phyloP scores from a whole-genome alignment of 2,113 vertebrate species.

The Calidris pugnax region DNA sequence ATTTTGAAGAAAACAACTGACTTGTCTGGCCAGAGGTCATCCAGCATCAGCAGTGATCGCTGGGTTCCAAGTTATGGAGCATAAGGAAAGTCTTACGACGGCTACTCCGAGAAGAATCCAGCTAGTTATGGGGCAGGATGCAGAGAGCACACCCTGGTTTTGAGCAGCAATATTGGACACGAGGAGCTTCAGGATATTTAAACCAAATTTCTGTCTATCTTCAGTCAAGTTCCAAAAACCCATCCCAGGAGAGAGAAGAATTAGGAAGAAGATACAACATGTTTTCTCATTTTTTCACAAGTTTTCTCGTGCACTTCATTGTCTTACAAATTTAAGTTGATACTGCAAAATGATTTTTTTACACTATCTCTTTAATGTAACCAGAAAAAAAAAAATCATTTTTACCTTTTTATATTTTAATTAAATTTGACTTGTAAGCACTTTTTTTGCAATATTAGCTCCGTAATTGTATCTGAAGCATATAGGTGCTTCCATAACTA shows the following conservation, averaged over 20 bases:
- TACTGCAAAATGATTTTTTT: slow-evolving; percentile 42
- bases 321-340: slow-evolving; percentile 43
- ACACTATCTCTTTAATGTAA: slow-evolving; percentile 39
- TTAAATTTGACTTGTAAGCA: background rate
- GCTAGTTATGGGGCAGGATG: background rate
- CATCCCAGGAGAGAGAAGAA: background rate
- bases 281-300: background rate
- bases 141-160: background rate
- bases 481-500: background rate
- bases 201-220: background rate
- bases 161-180: background rate
- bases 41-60: background rate
- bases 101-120: background rate
- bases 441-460: background rate
- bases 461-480: background rate
- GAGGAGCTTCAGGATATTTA: background rate
- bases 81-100: slow-evolving; percentile 25
- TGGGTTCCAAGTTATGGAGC: background rate
- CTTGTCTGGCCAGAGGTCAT: background rate
- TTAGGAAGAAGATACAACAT: background rate
- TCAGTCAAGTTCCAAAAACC: background rate
- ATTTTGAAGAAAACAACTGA: background rate
- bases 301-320: slow-evolving; percentile 43
- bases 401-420: slow-evolving; percentile 53
- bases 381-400: background rate